Evolutionary conservation across 2,797 vertebrate species (phyloP), one percentile per base, ranked within the genome.

Genomic region (Tauraco hartlaubi): DNA sequence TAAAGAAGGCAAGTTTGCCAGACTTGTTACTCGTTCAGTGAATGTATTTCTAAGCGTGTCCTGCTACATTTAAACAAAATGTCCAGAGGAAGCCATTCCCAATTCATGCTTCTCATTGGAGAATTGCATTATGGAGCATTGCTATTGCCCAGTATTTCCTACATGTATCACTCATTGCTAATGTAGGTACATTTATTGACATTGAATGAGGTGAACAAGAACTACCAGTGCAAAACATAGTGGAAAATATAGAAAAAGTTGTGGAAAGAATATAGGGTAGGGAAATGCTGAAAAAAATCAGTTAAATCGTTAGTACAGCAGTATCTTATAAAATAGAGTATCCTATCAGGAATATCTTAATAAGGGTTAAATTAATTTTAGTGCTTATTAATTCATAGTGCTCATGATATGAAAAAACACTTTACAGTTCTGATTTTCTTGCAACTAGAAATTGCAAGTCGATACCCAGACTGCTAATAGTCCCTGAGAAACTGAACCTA

Each of bases 11-110:
- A 73, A 92, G 33, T 93, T 95, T 93, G 56, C 52, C 63, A 51
- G 63, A 43, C 55, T 88, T 74, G 48, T 84, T 94, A 78, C 49
- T 88, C 55, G 73, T 89, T 89, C 77, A 87, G 93, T 92, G 92
- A 96, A 93, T 92, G 49, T 90, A 94, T 90, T 95, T 92, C 84
- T 85, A 62, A 94, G 77, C 64, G 51, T 80, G 88, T 72, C 46
- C 39, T 8, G 8, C 67, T 79, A 48, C 41, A 46, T 67, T 96
- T 92, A 76, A 79, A 90, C 19, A 85, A 79, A 84, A 76, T 1
- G 3, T 29, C 12, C 52, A 64, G 43, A 68, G 85, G 41, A 94
- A 93, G 77, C 46, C 29, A n/a, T 74, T 87, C 43, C 63, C 37
- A 88, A 29, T 73, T 61, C 59, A 49, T 5, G 7, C 10, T 75